Base-by-base conservation (phyloP, 2,888 invertebrate genomes). In the Cremastinae sp. region DNA sequence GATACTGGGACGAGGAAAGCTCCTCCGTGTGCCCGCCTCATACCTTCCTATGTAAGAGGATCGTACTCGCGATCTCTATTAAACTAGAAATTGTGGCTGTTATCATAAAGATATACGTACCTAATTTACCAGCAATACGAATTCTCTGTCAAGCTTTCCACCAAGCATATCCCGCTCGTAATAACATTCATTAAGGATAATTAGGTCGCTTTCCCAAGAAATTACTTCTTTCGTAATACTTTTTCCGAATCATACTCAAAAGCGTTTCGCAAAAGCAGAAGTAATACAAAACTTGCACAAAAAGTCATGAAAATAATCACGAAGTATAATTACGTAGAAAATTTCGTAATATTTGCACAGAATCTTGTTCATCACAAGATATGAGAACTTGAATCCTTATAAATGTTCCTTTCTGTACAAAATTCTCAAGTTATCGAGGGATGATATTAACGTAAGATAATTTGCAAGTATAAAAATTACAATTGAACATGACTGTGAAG, bases 1-100 rank as follows among this genome's bases (percentile, higher is more conserved):
- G 76, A 69, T 76, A 61, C 59, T 70, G 68, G 56, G 59, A 59
- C 72, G 56, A 51, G 62, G 36, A 62, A 51, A n/a, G n/a, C n/a
- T n/a, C n/a, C 66, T 64, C 53, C 41, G 69, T 69, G 65, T 61
- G 72, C 66, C 66, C 61, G 51, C 36, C 64, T 65, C 54, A 72
- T 53, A 53, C 22, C 38, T 53, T 36, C 56, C 10, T 38, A 28
- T 14, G 36, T 18, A 61, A 68, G 62, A 36, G 20, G 38, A 58
- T 53, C 54, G 45, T 59, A 49, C 68, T 64, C 58, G 58, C 28
- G 59, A 76, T 76, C 76, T 76, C 76, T 59, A 73, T 76, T 76
- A 76, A 68, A 61, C 68, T n/a, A 14, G 56, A 38, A 53, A 69
- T 72, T 64, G 68, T 59, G 47, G 20, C 64, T 69, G 72, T 72